Evolutionary conservation across 1,140 invertebrate genomes (phyloP).

Genomic region (Protaetia brevitarsis): DNA sequence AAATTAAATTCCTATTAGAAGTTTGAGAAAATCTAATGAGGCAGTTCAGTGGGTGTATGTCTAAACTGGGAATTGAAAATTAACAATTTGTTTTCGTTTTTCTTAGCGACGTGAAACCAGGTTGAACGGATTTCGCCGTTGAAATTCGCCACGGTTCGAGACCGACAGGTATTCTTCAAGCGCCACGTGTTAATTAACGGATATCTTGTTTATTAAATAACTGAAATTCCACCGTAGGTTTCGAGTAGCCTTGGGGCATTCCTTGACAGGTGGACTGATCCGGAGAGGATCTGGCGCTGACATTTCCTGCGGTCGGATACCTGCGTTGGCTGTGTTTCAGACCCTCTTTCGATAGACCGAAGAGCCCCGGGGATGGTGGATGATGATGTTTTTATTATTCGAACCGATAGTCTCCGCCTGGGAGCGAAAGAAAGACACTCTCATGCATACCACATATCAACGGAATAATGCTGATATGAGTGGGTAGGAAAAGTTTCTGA

Average conservation of each 20-base stretch:
- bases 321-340: not conserved
- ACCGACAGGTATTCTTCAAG: conserved; percentile 11
- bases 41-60: too few relatives aligned
- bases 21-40: too few relatives aligned
- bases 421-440: too few relatives aligned
- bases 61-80: too few relatives aligned
- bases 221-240: conserved; percentile 1
- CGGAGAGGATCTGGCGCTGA: not conserved
- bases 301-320: conserved; percentile 8
- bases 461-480: too few relatives aligned
- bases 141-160: not conserved
- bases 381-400: conserved; percentile 10
- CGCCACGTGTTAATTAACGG: conserved; percentile 13
- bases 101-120: not conserved
- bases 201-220: conserved; percentile 9
- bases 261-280: conserved; percentile 16
- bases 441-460: too few relatives aligned
- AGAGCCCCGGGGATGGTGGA: not conserved
- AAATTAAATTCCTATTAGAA: too few relatives aligned
- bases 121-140: not conserved
- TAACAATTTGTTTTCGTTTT: not conserved
- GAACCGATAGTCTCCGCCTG: not conserved
- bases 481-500: too few relatives aligned
- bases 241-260: not conserved
- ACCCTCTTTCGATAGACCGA: conserved; percentile 7